Evolutionary conservation across 2,888 invertebrate genomes (phyloP).

Genomic region (Synanthedon formicaeformis): DNA sequence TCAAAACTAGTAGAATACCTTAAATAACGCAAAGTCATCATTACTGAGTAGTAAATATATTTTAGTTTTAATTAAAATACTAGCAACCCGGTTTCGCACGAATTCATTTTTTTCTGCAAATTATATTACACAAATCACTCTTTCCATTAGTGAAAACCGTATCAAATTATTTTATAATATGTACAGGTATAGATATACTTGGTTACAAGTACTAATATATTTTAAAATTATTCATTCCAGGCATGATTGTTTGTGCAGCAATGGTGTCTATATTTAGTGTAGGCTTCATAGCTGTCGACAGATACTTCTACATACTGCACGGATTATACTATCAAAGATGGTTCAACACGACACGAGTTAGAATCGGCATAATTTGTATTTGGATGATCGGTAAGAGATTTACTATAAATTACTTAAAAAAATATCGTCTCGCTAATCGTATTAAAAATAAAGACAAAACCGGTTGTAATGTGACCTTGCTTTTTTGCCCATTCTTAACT

Average conservation of each 20-base stretch:
- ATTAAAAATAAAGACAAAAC: background rate
- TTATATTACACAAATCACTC: too few relatives aligned
- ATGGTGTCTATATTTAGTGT: conserved; percentile 75
- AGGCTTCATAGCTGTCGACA: conserved; percentile 73
- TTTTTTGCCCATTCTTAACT: background rate
- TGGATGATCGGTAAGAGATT: conserved; percentile 67
- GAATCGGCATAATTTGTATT: conserved; percentile 63
- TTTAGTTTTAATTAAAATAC: too few relatives aligned
- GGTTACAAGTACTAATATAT: background rate
- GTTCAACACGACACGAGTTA: conserved; percentile 70
- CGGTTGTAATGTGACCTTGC: background rate
- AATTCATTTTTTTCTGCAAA: too few relatives aligned
- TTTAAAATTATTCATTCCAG: conserved; percentile 27
- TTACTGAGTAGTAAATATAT: too few relatives aligned
- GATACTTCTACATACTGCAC: conserved; percentile 74
- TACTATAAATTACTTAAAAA: background rate
- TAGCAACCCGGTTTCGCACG: too few relatives aligned
- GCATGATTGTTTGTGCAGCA: conserved; percentile 73
- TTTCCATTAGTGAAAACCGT: too few relatives aligned
- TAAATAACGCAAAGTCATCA: too few relatives aligned
- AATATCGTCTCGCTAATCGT: background rate
- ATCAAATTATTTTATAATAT: too few relatives aligned
- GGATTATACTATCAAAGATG: conserved; percentile 74
- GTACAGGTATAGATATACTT: too few relatives aligned
- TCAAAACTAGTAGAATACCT: too few relatives aligned